A percentile compares a stretch with the other conserved stretches of the same genome.
Conservation (phyloP, 2,113 vertebrate genomes). For the Chrysochloris asiatica region DNA sequence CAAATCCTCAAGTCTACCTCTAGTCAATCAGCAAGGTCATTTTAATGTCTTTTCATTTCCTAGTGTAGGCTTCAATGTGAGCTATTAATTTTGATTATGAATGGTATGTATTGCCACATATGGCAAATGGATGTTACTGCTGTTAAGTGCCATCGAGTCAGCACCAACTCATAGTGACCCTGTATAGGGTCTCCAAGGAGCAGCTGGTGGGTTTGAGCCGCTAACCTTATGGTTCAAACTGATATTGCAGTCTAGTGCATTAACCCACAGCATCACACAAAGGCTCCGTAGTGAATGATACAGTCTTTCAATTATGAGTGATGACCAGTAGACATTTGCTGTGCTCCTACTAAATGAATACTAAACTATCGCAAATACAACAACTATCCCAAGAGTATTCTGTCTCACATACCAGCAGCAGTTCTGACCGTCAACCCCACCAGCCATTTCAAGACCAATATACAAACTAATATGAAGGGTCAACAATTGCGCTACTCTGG, state of each 20-base stretch:
- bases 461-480: neutral
- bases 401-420: neutral
- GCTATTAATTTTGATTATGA: neutral
- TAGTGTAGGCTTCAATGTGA: neutral
- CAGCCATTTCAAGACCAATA: neutral
- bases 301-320: neutral
- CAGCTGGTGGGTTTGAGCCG: too few relatives aligned
- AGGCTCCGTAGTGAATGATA: too few relatives aligned
- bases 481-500: neutral
- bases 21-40: neutral
- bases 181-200: too few relatives aligned
- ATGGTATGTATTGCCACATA: neutral
- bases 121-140: neutral
- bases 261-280: too few relatives aligned
- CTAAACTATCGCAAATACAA: neutral
- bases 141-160: too few relatives aligned
- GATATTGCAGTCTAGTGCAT: too few relatives aligned
- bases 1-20: neutral
- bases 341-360: neutral
- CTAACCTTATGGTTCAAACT: too few relatives aligned
- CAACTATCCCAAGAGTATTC: neutral
- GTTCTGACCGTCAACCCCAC: neutral
- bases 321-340: neutral
- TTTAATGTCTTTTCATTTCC: conserved; percentile 34
- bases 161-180: too few relatives aligned